Evolutionary conservation across 2,113 vertebrate species (phyloP), one percentile per base, ranked within the genome.

Genomic region (Heterotilapia buettikoferi): DNA sequence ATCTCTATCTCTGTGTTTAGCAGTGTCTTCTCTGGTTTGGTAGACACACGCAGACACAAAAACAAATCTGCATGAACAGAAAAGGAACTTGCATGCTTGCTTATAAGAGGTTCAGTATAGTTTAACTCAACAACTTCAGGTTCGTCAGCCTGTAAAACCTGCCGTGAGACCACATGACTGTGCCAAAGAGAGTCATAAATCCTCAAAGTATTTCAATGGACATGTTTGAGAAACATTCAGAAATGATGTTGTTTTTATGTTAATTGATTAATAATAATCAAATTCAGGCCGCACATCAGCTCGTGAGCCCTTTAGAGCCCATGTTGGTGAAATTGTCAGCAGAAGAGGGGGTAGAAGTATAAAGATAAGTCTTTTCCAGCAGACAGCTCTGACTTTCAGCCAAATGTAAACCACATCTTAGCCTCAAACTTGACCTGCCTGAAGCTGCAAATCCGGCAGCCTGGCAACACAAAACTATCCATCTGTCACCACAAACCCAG

Each of bases 401-500:
- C 80, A 76, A 83, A 19, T 2, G 31, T 16, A 84, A 84, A 84
- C 80, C 54, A 71, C 73, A 85, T 90, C 83, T 79, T 6, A 31
- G 50, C 68, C 78, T 86, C 68, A 50, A 45, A 86, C 54, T 21
- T 14, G 7, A 88, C 43, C 86, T 14, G 84, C 84, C 81, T 79
- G 73, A 45, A 78, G 83, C 85, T 80, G 38, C 29, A 61, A 50
- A 11, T 11, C 78, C 29, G 1, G 84, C 83, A 88, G 57, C 92
- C 88, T 24, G 73, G 93, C 92, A 95, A 94, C 93, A 53, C 71
- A 73, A 68, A 90, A 38, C 84, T 86, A 91, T 89, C 84, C 36
- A 40, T 90, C 84, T 92, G 89, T 80, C 89, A 79, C 80, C 88
- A 24, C 66, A 61, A 78, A 85, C 82, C 36, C 73, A 71, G 80